phyloP scores from a whole-genome alignment of 2,888 invertebrate species.

The Aporophyla lueneburgensis region DNA sequence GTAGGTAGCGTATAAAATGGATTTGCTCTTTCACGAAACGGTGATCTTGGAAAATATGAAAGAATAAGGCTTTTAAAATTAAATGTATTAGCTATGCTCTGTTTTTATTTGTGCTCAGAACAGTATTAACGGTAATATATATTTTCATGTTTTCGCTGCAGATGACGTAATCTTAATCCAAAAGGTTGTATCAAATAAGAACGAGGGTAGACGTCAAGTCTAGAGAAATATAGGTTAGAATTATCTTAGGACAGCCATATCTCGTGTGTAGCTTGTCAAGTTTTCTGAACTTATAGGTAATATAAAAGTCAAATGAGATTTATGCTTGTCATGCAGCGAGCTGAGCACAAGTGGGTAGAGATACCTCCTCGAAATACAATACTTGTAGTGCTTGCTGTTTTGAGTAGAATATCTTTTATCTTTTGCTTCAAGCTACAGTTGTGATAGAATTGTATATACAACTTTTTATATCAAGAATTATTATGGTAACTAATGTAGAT shows the following conservation, averaged over 20 bases:
- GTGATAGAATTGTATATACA: neutral
- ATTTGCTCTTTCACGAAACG: constrained; percentile 27
- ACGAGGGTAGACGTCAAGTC: constrained; percentile 5
- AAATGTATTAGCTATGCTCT: neutral
- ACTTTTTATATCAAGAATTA: neutral
- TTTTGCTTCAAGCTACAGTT: neutral
- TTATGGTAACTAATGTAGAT: neutral
- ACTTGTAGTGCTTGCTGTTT: constrained; percentile 15
- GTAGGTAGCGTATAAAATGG: constrained; percentile 30
- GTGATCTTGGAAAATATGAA: constrained; percentile 18
- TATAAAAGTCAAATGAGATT: constrained; percentile 42
- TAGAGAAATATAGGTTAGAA: constrained; percentile 6
- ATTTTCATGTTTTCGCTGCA: neutral
- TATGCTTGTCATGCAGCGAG: constrained; percentile 17
- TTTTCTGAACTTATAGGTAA: constrained; percentile 22
- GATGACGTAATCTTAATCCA: neutral
- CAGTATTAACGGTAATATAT: neutral
- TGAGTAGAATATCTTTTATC: neutral
- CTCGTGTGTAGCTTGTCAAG: constrained; percentile 29
- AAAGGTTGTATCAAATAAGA: constrained; percentile 1
- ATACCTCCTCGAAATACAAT: constrained; percentile 3
- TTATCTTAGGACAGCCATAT: constrained; percentile 7
- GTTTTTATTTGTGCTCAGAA: neutral
- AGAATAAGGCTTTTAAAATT: constrained; percentile 18
- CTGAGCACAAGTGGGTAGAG: neutral